Base-by-base conservation (phyloP, 2,113 vertebrate species). In the Notothenia coriiceps region DNA sequence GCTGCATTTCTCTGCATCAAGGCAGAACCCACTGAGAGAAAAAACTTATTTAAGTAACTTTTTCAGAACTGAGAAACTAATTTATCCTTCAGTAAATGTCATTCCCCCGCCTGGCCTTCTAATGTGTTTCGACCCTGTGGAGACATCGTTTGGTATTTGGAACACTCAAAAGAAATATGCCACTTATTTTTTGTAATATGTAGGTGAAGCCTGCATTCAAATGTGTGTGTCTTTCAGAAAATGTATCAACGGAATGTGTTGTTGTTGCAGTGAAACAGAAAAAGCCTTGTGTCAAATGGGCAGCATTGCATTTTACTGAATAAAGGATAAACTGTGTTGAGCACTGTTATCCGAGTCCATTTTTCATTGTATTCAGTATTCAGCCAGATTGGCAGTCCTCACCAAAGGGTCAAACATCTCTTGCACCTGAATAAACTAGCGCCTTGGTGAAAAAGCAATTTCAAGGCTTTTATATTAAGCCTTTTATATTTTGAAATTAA, bases 361-460 rank as follows among this genome's bases (percentile, higher is more conserved):
- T 81, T 82, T 59, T 59, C 25, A 62, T 83, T 74, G 52, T 47
- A 71, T 79, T 90, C 82, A 83, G 88, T 86, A 81, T 67, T 70
- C 56, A 59, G 54, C 35, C 72, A 62, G 75, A 52, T 72, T 22
- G 3, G 20, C 62, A 50, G 57, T 59, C 17, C 33, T 61, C 15
- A 17, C 15, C 54, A 60, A 25, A 8, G 50, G 75, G 56, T 83
- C 51, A 70, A 84, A 86, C 51, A 56, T 63, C 43, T 79, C 20
- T 67, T 74, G 82, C 43, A 70, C 12, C 6, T 66, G 59, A 70
- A 76, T 65, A 61, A 74, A 77, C 52, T 67, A 62, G 20, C 49
- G 70, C n/a, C 20, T 55, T 65, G 13, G 50, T 29, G 70, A 83
- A 74, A 70, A 67, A 17, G 49, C 22, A 54, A 56, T 79, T 79